Evolutionary conservation across 2,888 invertebrate species (phyloP).

Genomic region (Himalopsyche tibetana): DNA sequence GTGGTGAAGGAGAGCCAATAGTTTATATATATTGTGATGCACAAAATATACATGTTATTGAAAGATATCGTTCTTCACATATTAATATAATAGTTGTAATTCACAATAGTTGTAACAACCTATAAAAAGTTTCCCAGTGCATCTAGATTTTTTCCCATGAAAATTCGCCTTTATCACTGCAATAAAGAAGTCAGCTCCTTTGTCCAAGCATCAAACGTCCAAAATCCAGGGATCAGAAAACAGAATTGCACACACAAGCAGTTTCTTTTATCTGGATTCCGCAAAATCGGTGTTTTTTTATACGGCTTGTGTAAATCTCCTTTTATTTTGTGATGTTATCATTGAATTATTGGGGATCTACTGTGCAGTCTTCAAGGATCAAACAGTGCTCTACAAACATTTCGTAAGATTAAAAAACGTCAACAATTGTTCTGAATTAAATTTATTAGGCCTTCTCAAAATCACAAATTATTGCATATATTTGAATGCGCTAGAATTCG

Average conservation of each 20-base stretch:
- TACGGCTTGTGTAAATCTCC: conserved; percentile 57
- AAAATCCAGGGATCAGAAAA: conserved; percentile 54
- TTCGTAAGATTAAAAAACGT: neutral
- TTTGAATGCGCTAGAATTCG: too few relatives aligned
- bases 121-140: too few relatives aligned
- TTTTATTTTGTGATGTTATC: conserved; percentile 64
- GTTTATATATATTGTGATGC: too few relatives aligned
- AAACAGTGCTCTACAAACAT: neutral
- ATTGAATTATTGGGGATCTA: conserved; percentile 64
- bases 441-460: too few relatives aligned
- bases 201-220: conserved; percentile 48
- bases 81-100: too few relatives aligned
- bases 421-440: too few relatives aligned
- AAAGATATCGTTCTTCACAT: too few relatives aligned
- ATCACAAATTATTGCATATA: too few relatives aligned
- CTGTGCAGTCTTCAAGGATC: conserved; percentile 39
- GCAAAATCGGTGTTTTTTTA: conserved; percentile 50
- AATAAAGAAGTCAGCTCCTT: conserved; percentile 4
- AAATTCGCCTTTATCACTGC: neutral
- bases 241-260: conserved; percentile 48
- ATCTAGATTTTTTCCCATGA: neutral
- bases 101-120: too few relatives aligned
- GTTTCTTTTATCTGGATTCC: conserved; percentile 45
- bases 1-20: too few relatives aligned
- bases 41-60: too few relatives aligned